A percentile compares a stretch with the other conserved stretches of the same genome.
Conservation (phyloP, 2,797 vertebrate genomes). For the Sarcophilus harrisii region DNA sequence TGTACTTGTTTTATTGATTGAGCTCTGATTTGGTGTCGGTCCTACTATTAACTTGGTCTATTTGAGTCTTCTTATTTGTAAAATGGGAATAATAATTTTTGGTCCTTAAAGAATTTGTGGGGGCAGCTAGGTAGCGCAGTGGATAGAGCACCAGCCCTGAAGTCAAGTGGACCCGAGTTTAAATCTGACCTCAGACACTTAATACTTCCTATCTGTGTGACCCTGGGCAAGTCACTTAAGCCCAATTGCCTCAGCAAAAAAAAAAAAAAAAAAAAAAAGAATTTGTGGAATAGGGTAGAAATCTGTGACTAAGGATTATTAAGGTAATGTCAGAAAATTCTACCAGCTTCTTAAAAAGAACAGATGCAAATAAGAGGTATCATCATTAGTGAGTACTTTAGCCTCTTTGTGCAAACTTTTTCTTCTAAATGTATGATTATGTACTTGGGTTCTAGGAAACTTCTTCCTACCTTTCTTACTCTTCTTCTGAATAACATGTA, state of each 20-base stretch:
- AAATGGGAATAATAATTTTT: constrained; percentile 12
- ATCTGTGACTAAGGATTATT: neutral
- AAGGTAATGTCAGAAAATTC: constrained; percentile 17
- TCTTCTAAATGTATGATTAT: neutral
- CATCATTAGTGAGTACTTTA: neutral
- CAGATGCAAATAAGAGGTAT: neutral
- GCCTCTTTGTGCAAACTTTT: neutral
- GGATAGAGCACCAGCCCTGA: too few species aligned
- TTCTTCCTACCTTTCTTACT: neutral
- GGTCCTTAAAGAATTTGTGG: constrained; percentile 1
- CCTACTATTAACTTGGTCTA: too few species aligned
- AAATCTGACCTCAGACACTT: too few species aligned
- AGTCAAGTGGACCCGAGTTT: too few species aligned
- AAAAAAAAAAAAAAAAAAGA: too few species aligned
- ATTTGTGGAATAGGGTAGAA: constrained; percentile 3
- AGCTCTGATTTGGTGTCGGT: neutral
- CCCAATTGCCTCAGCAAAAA: too few species aligned
- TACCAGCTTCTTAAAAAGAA: neutral
- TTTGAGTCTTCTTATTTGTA: neutral
- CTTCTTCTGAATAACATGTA: neutral
- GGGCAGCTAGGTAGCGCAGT: too few species aligned
- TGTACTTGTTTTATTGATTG: neutral
- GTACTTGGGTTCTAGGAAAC: constrained; percentile 23
- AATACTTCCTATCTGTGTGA: too few species aligned
- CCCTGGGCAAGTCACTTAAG: too few species aligned